Base-by-base conservation (phyloP, 2,888 invertebrate genomes). In the Leptopilina myrica region DNA sequence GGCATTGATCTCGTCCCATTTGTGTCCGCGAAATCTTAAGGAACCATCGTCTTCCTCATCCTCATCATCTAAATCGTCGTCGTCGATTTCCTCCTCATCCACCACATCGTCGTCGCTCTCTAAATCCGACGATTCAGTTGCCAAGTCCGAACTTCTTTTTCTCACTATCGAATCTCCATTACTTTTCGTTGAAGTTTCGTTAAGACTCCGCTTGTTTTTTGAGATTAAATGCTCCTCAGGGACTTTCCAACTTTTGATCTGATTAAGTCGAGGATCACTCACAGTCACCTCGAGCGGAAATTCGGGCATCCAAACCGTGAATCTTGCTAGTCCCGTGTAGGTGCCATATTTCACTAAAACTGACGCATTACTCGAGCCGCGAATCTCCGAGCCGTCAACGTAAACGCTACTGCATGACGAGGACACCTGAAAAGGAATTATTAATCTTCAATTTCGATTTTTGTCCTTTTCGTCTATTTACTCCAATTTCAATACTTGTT, bases 281-380 rank as follows among this genome's bases (percentile, higher is more conserved):
- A 98, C 96, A 86, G 96, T 96, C 49, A 99, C 95, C 90, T 98
- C 97, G 79, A 99, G 93, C 0, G 98, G 97, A 88, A 98, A 96
- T 91, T 98, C 98, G 0, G 99, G 98, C 95, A 98, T 97, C 98
- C 99, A 99, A 1, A 99, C 98, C 20, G 96, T 97, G 91, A 98
- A 97, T 81, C 96, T 95, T 2, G 98, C 97, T 82, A 96, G 92
- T 14, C 98, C 98, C 40, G 96, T 96, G 92, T 97, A 97, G 1
- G 97, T 97, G 46, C 97, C 98, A 89, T 97, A 97, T 91, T 97
- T 97, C 76, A 98, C 98, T 77, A 98, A 94, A 53, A 99, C 96
- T 0, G 98, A 97, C 2, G 98, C 98, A 90, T 98, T 98, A 62
- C 97, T 97, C 0, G 98, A 98, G 15, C 98, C 98, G 1, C 98